Evolutionary conservation across 1,140 invertebrate species (phyloP).

Genomic region (Stegodyphus dumicola): DNA sequence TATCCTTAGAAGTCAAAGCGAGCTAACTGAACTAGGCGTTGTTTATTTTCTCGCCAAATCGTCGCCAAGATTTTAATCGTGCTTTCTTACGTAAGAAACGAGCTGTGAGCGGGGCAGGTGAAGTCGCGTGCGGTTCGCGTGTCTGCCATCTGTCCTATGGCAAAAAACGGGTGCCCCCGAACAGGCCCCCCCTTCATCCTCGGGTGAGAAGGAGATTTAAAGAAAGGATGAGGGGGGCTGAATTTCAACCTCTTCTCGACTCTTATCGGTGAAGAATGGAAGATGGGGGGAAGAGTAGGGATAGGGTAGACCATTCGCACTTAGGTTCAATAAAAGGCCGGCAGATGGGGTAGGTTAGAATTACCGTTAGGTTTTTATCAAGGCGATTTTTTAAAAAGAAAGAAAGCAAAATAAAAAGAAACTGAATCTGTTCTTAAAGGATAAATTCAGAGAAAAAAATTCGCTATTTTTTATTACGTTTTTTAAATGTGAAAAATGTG

Average conservation of each 20-base stretch:
- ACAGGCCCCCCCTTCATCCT: neutral
- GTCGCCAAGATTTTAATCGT: no score
- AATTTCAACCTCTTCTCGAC: neutral
- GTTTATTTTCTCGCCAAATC: no score
- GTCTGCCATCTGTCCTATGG: constrained; percentile 5
- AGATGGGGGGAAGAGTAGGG: neutral
- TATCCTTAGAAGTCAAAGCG: no score
- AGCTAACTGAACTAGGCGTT: no score
- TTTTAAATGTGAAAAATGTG: neutral
- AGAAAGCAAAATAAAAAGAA: neutral
- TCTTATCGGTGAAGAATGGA: neutral
- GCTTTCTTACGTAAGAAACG: neutral
- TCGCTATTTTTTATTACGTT: neutral
- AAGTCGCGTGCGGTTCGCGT: constrained; percentile 43
- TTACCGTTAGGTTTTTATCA: constrained; percentile 34
- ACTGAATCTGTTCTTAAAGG: neutral
- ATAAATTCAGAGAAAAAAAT: neutral
- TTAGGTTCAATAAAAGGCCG: neutral
- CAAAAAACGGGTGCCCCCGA: neutral
- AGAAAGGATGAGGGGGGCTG: neutral
- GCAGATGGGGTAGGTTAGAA: constrained; percentile 49
- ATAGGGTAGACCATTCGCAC: no score
- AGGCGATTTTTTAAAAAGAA: neutral
- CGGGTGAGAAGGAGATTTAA: no score
- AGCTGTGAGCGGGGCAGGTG: constrained; percentile 29